phyloP scores from a whole-genome alignment of 2,888 invertebrate species.

The Limnephilus rhombicus region DNA sequence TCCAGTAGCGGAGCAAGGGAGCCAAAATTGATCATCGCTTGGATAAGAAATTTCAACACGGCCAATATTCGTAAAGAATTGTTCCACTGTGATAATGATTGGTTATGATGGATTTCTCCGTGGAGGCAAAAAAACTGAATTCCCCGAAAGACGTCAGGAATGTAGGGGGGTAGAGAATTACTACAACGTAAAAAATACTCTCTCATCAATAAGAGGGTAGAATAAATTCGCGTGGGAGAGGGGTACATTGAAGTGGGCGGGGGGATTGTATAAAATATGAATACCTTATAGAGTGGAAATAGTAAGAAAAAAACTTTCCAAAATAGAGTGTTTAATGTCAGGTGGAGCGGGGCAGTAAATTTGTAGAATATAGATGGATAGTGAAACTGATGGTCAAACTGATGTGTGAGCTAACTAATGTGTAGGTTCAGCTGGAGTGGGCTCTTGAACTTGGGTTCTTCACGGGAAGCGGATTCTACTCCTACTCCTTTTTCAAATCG shows the following conservation, averaged over 20 bases:
- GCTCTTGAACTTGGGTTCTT: too few relatives aligned
- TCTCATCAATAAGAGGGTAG: background rate
- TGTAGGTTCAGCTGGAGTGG: too few relatives aligned
- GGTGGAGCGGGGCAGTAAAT: too few relatives aligned
- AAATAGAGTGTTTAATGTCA: too few relatives aligned
- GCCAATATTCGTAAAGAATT: background rate
- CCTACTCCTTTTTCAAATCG: too few relatives aligned
- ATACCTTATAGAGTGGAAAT: too few relatives aligned
- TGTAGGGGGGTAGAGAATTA: background rate
- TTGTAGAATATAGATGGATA: too few relatives aligned
- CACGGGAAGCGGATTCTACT: too few relatives aligned
- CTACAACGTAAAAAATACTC: slow-evolving; percentile 32
- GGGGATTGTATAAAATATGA: slow-evolving; percentile 10
- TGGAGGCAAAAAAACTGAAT: slow-evolving; percentile 10
- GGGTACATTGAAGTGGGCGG: background rate
- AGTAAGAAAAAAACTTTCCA: too few relatives aligned
- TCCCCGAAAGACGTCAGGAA: background rate
- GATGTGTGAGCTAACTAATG: too few relatives aligned
- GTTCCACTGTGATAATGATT: slow-evolving; percentile 47
- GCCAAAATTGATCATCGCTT: background rate
- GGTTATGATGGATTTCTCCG: slow-evolving; percentile 49
- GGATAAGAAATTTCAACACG: background rate
- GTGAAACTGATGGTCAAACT: too few relatives aligned
- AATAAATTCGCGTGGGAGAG: slow-evolving; percentile 23
- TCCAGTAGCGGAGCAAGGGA: background rate